Conservation (phyloP, 1,140 invertebrate genomes). For the Drosophila lini region DNA sequence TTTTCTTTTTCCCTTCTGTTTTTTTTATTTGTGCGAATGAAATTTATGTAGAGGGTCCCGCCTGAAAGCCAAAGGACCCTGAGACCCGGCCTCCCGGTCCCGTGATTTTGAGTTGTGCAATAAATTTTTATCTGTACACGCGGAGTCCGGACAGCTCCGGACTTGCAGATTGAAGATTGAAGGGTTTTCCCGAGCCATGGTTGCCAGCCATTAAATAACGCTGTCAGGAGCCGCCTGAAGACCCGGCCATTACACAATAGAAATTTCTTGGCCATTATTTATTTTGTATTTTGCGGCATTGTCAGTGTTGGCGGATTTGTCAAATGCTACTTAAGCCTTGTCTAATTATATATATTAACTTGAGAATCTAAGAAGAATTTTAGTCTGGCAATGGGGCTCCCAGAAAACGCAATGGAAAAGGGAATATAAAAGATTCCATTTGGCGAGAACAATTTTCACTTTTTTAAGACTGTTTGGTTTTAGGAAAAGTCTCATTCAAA, state of each 20-base stretch:
- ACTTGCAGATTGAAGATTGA: conserved; percentile 17
- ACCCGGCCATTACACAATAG: conserved; percentile 73
- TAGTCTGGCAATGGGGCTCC: background rate
- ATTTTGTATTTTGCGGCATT: conserved; percentile 14
- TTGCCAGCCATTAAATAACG: conserved; percentile 70
- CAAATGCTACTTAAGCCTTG: background rate
- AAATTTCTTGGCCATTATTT: conserved; percentile 37
- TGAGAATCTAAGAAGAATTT: background rate
- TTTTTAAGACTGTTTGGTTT: too few species aligned
- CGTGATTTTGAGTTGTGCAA: conserved; percentile 82
- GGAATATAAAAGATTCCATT: too few species aligned
- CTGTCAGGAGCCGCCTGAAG: conserved; percentile 68
- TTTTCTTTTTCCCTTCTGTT: background rate
- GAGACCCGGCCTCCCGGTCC: conserved; percentile 7
- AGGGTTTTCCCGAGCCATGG: conserved; percentile 26
- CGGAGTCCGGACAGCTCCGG: conserved; percentile 49
- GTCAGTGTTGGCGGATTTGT: conserved; percentile 13
- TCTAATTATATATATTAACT: background rate
- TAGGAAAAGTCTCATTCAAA: background rate
- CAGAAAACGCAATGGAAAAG: background rate
- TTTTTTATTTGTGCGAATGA: conserved; percentile 40
- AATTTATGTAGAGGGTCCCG: conserved; percentile 50
- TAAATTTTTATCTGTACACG: conserved; percentile 82
- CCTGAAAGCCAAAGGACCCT: conserved; percentile 36
- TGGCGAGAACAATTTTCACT: background rate